These are phyloP conservation scores for Hemicordylus capensis DNA, from an alignment of 2,113 vertebrate genomes.

Conservation along the genomic window DNA sequence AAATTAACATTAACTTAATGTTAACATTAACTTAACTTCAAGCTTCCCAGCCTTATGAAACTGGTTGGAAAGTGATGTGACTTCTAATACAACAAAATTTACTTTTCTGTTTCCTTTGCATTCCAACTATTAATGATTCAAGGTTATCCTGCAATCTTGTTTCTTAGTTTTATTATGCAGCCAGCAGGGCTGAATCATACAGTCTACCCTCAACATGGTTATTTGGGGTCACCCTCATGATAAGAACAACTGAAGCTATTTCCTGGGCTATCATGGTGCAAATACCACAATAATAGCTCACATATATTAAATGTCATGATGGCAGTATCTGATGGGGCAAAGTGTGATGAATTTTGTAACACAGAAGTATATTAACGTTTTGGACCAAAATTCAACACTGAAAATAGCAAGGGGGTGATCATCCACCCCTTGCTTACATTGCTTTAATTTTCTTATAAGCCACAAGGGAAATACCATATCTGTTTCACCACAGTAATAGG, in stretches of 20 bases:
- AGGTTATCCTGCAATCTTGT: not conserved
- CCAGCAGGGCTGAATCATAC: not conserved
- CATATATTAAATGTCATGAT: not conserved
- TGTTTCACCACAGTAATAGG: not conserved
- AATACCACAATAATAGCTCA: not conserved
- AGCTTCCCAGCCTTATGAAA: not conserved
- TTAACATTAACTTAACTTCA: not conserved
- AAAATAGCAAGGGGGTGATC: not conserved
- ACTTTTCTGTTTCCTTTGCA: not conserved
- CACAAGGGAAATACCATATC: not conserved
- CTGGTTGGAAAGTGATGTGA: not conserved
- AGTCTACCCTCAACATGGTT: not conserved
- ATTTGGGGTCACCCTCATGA: not conserved
- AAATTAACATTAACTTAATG: not conserved
- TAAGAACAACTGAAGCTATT: not conserved
- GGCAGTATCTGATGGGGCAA: not conserved
- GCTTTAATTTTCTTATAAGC: not conserved
- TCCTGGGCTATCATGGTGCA: not conserved
- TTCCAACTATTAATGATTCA: not conserved
- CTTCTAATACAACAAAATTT: not conserved
- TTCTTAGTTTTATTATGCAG: not conserved
- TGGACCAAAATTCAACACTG: not conserved
- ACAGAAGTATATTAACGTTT: not conserved
- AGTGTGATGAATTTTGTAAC: not conserved
- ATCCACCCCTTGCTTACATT: not conserved